phyloP scores from a whole-genome alignment of 2,797 vertebrate species.

The Sorex maritimensis region DNA sequence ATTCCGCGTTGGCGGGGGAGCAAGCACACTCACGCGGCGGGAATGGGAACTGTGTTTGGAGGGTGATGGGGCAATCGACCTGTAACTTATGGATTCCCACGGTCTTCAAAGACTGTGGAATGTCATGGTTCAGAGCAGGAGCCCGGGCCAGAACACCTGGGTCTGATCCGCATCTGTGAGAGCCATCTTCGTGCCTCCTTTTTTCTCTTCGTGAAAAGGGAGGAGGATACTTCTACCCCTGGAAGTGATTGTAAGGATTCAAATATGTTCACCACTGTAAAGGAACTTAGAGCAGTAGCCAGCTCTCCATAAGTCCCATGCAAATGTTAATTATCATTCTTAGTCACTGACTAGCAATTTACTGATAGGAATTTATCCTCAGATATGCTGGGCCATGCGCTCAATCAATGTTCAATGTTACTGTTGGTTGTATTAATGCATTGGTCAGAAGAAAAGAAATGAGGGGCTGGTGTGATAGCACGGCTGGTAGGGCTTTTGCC shows the following conservation, averaged over 20 bases:
- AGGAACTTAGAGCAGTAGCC: neutral
- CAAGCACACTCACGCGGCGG: neutral
- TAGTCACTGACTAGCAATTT: conserved; percentile 54
- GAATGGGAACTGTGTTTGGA: neutral
- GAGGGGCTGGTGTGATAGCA: too few species aligned
- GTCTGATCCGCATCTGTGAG: neutral
- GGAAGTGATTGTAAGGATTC: neutral
- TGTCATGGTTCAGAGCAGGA: neutral
- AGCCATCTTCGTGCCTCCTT: conserved; percentile 22
- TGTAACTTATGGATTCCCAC: conserved; percentile 60
- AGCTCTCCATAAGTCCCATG: conserved; percentile 56
- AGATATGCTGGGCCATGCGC: neutral
- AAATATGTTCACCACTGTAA: conserved; percentile 45
- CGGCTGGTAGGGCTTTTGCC: too few species aligned
- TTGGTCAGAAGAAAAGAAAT: neutral
- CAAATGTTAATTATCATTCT: conserved; percentile 51
- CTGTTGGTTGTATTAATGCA: neutral
- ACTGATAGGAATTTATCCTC: conserved; percentile 56
- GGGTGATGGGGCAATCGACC: neutral
- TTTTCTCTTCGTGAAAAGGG: conserved; percentile 45
- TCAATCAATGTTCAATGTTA: too few species aligned
- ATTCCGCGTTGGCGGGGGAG: neutral
- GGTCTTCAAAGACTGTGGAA: conserved; percentile 43
- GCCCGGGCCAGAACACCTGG: neutral
- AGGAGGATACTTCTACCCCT: neutral